A percentile compares a stretch with the other conserved stretches of the same genome.
Evolutionary conservation across 1,140 invertebrate species (phyloP).

Genomic region (Plectrocnemia conspersa): DNA sequence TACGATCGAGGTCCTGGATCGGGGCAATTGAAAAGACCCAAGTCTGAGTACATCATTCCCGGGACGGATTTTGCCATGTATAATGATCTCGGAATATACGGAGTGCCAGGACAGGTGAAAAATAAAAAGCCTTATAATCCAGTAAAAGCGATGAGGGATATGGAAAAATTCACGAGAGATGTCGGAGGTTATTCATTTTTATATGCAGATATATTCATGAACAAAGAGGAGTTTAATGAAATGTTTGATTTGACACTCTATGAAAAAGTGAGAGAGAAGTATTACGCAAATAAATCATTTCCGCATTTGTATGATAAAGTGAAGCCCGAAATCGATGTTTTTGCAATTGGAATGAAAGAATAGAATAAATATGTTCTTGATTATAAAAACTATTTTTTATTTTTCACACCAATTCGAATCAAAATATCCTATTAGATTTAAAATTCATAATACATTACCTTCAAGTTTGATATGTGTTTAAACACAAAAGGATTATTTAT

Average conservation of each 20-base stretch:
- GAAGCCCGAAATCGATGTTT: slow-evolving; percentile 67
- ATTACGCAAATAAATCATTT: slow-evolving; percentile 65
- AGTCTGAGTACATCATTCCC: slow-evolving; percentile 60
- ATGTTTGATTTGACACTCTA: slow-evolving; percentile 83
- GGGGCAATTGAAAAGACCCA: slow-evolving; percentile 56
- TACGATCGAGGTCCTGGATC: slow-evolving; percentile 66
- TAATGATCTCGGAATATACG: slow-evolving; percentile 77
- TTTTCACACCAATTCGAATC: neutral
- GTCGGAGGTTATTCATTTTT: slow-evolving; percentile 67
- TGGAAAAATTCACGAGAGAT: slow-evolving; percentile 54
- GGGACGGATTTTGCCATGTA: slow-evolving; percentile 60
- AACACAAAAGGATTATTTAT: slow-evolving; percentile 99
- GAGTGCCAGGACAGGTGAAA: slow-evolving; percentile 61
- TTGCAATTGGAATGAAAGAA: slow-evolving; percentile 57
- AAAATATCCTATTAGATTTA: slow-evolving; percentile 5
- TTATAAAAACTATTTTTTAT: neutral
- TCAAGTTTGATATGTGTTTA: slow-evolving; percentile 97
- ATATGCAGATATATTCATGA: slow-evolving; percentile 74
- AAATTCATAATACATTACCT: slow-evolving; percentile 55
- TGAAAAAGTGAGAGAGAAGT: slow-evolving; percentile 61
- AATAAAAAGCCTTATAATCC: slow-evolving; percentile 56
- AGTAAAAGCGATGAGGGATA: slow-evolving; percentile 47
- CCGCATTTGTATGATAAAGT: slow-evolving; percentile 83
- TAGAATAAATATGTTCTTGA: no score
- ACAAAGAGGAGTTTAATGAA: slow-evolving; percentile 70